Base-by-base conservation (phyloP, 64 coral and sea anemone genomes). In the Pachyseris speciosa region DNA sequence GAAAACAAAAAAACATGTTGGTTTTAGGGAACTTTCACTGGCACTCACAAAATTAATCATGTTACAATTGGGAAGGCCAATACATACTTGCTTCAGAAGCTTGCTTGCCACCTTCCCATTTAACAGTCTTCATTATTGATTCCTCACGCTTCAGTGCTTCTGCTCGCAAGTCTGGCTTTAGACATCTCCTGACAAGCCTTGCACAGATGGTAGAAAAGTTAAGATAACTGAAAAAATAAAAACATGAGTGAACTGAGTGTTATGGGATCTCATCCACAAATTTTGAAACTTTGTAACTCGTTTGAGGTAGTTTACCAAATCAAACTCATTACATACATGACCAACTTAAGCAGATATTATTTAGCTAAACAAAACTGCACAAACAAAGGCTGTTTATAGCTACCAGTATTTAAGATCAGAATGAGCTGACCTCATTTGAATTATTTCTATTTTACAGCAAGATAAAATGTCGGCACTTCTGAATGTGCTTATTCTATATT, bases 161-260 rank as follows among this genome's bases (percentile, higher is more conserved):
- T 13, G 83, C 93, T 64, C 88, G 85, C 10, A 95, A 93, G 16
- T 99, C 97, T 53, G 97, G 97, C 37, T 99, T 99, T 29, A 99
- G 74, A 42, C 97, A 95, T 85, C 90, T 83, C 68, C 97, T 89
- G 2, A 99, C 97, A 42, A 95, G 50, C 49, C 93, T 89, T 78
- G 97, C 97, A 93, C 97, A 99, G 51, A 99, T 95, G 34, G 97
- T 83, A 43, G 97, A 99, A 67, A 92, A 99, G 38, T 91, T 91
- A 12, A 99, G 64, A 58, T 99, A 99, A 49, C 97, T 99, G 49
- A 2, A 53, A 25, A 5, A 84, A 1, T 25, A 44, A 75, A 32
- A 4, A 43, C 41, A 50, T 12, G 3, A 5, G 20, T 9, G 2
- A 24, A 80, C n/a, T n/a, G n/a, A 49, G 17, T 42, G 50, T 17